A percentile compares a stretch with the other conserved stretches of the same genome.
Conservation (phyloP, 2,113 vertebrate genomes). For the Alosa alosa region DNA sequence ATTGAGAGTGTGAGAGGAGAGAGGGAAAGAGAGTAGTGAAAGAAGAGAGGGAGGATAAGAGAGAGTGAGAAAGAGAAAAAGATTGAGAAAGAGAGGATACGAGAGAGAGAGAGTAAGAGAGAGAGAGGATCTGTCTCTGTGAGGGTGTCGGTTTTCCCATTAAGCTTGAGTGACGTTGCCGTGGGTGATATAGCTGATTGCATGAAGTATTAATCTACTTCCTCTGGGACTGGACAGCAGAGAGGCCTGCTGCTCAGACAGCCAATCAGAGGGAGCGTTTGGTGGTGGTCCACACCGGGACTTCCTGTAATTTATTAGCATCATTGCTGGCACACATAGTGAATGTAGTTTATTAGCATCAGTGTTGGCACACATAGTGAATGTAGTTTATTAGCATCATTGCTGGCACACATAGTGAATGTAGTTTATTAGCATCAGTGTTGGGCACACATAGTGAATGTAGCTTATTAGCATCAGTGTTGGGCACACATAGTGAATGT, state of each 20-base stretch:
- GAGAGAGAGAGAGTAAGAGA: constrained; percentile 30
- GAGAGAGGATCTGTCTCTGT: background rate
- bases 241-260: background rate
- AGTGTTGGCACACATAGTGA: background rate
- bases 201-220: background rate
- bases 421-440: too few species aligned
- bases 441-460: background rate
- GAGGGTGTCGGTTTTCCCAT: background rate
- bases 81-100: constrained; percentile 30
- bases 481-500: background rate
- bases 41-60: constrained; percentile 38
- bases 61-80: constrained; percentile 40
- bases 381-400: too few species aligned
- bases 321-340: background rate
- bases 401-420: background rate
- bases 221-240: background rate
- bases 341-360: background rate
- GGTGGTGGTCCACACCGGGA: background rate
- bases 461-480: too few species aligned
- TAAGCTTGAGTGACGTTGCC: background rate
- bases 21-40: background rate
- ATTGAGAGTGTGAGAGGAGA: background rate
- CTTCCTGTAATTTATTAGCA: background rate
- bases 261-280: constrained; percentile 6
- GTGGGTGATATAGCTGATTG: background rate